Evolutionary conservation across 2,797 vertebrate species (phyloP).

Genomic region (Brotogeris chrysoptera): DNA sequence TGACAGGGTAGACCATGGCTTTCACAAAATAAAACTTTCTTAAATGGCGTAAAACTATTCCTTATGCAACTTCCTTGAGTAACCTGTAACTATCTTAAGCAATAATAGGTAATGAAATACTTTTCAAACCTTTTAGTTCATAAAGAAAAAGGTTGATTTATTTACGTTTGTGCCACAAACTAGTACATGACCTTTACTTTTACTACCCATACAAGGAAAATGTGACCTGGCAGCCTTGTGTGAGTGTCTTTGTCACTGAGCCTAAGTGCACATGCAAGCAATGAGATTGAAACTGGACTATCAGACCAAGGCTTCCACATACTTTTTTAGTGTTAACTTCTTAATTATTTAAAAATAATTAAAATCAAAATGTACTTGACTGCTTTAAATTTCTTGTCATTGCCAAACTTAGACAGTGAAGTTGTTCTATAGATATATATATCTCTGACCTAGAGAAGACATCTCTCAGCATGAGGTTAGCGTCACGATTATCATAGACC

Average conservation of each 20-base stretch:
- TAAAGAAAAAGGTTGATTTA: neutral
- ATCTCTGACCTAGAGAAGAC: neutral
- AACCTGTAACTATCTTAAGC: neutral
- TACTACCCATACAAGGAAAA: neutral
- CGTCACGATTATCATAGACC: rapidly evolving
- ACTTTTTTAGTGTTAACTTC: neutral
- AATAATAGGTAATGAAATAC: neutral
- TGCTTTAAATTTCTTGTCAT: neutral
- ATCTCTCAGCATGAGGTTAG: neutral
- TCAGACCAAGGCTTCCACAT: neutral
- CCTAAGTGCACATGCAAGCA: neutral
- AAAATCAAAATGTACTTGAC: neutral
- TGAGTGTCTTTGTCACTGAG: neutral
- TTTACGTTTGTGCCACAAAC: neutral
- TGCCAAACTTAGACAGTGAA: neutral
- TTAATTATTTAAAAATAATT: neutral
- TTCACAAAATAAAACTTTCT: neutral
- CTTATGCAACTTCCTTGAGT: neutral
- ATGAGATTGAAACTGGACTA: neutral
- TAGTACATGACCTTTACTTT: neutral
- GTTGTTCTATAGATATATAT: neutral
- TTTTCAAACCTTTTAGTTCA: neutral
- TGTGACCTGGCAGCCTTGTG: neutral
- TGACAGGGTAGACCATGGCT: neutral
- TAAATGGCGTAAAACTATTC: neutral